Percentiles rank a stretch among this genome's conserved stretches.
Conservation (phyloP, 2,888 invertebrate species). For the Lamproptera curius region DNA sequence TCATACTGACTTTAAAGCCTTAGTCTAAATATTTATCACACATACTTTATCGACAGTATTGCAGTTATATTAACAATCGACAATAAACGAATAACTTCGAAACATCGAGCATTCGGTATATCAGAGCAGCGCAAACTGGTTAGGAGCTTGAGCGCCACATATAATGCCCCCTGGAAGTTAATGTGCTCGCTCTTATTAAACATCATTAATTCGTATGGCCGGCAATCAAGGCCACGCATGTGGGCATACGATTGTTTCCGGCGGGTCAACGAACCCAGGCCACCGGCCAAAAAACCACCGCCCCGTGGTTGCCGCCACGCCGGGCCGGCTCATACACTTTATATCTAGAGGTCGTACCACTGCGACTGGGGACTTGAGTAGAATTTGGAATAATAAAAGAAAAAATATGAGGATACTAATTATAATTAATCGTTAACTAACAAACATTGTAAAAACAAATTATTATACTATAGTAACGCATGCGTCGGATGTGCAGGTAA, state of each 20-base stretch:
- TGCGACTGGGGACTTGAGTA: slow-evolving; percentile 31
- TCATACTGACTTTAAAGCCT: too few relatives aligned
- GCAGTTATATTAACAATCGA: too few relatives aligned
- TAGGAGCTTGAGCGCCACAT: neutral
- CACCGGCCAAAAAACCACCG: slow-evolving; percentile 48
- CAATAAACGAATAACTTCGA: too few relatives aligned
- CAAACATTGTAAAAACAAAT: too few relatives aligned
- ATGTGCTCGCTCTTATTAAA: neutral
- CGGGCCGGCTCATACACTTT: slow-evolving; percentile 36
- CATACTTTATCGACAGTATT: too few relatives aligned
- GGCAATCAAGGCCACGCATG: slow-evolving; percentile 20
- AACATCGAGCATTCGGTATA: too few relatives aligned
- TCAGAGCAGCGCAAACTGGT: neutral
- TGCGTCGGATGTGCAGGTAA: too few relatives aligned
- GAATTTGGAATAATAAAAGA: neutral
- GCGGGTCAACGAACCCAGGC: slow-evolving; percentile 47
- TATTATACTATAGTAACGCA: too few relatives aligned
- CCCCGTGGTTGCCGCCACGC: slow-evolving; percentile 30
- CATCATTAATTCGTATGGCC: slow-evolving; percentile 11
- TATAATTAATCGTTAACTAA: too few relatives aligned
- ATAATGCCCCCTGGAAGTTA: neutral
- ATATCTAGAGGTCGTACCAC: slow-evolving; percentile 31
- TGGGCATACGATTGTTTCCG: slow-evolving; percentile 46
- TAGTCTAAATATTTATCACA: too few relatives aligned
- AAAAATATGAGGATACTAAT: too few relatives aligned